phyloP scores from a whole-genome alignment of 2,113 vertebrate species.

The Pteropus alecto region DNA sequence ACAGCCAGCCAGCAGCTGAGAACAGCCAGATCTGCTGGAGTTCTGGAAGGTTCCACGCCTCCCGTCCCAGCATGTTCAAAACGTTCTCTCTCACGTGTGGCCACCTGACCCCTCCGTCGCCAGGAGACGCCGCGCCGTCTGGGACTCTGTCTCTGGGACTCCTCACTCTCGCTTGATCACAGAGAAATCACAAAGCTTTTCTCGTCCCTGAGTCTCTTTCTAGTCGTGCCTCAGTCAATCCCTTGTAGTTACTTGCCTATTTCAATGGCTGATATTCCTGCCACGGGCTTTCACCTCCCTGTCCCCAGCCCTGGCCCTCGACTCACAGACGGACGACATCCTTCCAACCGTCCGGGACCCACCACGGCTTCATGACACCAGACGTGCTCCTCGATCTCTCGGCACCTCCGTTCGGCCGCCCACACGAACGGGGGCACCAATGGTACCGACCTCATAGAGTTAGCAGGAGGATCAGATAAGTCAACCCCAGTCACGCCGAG shows the following conservation, averaged over 20 bases:
- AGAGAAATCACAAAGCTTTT: not conserved
- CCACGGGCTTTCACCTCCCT: fast-evolving
- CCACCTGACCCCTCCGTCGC: too few species aligned
- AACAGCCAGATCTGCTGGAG: not conserved
- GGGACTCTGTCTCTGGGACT: not conserved
- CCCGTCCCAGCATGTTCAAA: not conserved
- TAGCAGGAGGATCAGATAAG: fast-evolving
- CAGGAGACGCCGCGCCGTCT: not conserved
- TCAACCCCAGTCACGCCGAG: fast-evolving
- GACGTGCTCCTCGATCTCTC: not conserved
- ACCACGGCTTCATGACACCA: not conserved
- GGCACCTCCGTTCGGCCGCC: not conserved
- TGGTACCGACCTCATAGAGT: fast-evolving
- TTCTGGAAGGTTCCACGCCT: not conserved
- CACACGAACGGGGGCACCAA: fast-evolving
- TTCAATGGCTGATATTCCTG: fast-evolving
- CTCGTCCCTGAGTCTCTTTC: not conserved
- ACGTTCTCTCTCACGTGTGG: fast-evolving
- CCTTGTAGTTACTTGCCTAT: fast-evolving
- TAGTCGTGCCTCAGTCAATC: fast-evolving
- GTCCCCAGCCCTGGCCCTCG: not conserved
- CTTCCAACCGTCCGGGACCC: fast-evolving
- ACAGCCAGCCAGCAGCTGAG: not conserved
- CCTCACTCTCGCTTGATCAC: not conserved
- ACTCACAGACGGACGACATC: fast-evolving